Percentiles rank a stretch among this genome's conserved stretches.
Conservation (phyloP, 1,140 invertebrate genomes). For the Lysiphlebus fabarum region DNA sequence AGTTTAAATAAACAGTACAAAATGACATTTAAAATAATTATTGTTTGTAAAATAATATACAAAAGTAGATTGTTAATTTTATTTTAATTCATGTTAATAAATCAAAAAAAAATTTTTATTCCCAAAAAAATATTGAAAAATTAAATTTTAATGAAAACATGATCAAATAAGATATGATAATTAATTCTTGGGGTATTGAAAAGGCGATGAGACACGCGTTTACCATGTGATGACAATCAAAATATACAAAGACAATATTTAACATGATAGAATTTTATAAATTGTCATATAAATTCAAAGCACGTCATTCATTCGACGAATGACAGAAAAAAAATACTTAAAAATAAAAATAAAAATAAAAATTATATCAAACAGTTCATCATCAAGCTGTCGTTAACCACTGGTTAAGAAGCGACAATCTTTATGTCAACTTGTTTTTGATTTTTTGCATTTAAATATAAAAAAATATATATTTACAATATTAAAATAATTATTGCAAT, state of each 20-base stretch:
- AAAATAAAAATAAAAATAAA: slow-evolving; percentile 33
- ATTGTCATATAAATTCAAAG: slow-evolving; percentile 4
- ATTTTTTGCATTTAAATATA: too few species aligned
- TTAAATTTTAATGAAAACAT: slow-evolving; percentile 48
- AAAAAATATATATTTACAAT: too few species aligned
- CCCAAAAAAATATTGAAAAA: slow-evolving; percentile 30
- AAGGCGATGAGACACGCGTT: slow-evolving; percentile 43
- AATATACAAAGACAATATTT: slow-evolving; percentile 25
- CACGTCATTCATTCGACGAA: slow-evolving; percentile 17
- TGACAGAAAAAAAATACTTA: slow-evolving; percentile 19
- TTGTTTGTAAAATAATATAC: neutral
- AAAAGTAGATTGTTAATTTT: slow-evolving; percentile 5
- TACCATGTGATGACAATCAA: slow-evolving; percentile 34
- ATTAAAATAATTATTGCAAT: too few species aligned
- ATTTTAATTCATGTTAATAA: slow-evolving; percentile 35
- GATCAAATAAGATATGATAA: slow-evolving; percentile 49
- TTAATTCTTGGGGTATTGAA: slow-evolving; percentile 41
- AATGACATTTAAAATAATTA: neutral
- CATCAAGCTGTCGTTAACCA: slow-evolving; percentile 35
- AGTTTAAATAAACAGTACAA: too few species aligned
- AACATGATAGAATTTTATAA: slow-evolving; percentile 19
- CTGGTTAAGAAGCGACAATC: slow-evolving; percentile 10
- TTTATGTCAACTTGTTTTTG: too few species aligned
- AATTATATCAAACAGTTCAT: slow-evolving; percentile 31
- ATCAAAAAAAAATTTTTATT: slow-evolving; percentile 45